Base-by-base conservation (phyloP, 2,797 vertebrate species). In the Euphonia xanthogaster region DNA sequence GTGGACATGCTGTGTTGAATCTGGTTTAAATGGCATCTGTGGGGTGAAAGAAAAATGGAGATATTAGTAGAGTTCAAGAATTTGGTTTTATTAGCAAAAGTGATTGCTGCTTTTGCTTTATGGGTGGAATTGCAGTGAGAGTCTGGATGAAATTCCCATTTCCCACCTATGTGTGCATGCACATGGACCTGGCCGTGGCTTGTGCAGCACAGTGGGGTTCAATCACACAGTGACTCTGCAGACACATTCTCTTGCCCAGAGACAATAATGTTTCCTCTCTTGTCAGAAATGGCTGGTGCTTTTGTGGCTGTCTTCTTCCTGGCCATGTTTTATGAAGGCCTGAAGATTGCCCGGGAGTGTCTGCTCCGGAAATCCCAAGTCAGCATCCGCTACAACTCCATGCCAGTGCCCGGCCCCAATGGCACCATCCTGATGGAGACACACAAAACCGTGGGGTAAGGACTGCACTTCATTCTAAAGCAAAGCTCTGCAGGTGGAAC, bases 321-420 rank as follows among this genome's bases (percentile, higher is more conserved):
- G 97, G 99, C 99, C 31, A 93, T 99, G 94, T 98, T 99, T 86
- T 99, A 99, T 28, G 99, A 99, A 96, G 99, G 99, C 21, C 97
- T 99, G 93, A 99, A 99, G 98, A 99, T 99, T 18, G 98, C 99
- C 13, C 98, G 99, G 4, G 99, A 99, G 94, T 93, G 98, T 58
- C 97, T 99, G 93, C 98, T 99, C 70, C 98, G 99, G 3, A 99
- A 99, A 94, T 99, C 99, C 74, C 99, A 99, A 93, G 99, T 99
- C 97, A 99, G 99, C 96, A 99, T 99, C 67, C 99, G 99, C 80
- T 99, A 99, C 96, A 99, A 99, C 98, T 99, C 99, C 87, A 99
- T 99, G 99, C 99, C 99, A 5, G 98, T 99, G 31, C 99, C 99
- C 0, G 99, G 99, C 48, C 94, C 98, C n/a, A 99, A 99, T 2